Evolutionary conservation across 2,113 vertebrate genomes (phyloP).

Genomic region (Xiphophorus hellerii): DNA sequence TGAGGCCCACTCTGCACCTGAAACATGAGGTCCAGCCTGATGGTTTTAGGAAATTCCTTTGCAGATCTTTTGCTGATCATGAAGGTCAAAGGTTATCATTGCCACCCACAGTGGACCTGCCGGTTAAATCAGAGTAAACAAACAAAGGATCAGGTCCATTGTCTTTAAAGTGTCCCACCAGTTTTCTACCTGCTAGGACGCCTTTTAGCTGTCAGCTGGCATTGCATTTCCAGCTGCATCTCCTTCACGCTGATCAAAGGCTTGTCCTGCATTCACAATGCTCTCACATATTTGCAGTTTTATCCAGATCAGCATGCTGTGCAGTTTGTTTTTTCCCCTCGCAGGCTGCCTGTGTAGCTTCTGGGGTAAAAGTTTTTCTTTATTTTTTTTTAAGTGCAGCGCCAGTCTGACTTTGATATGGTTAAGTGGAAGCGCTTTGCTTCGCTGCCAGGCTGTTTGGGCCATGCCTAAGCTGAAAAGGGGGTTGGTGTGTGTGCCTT

Average conservation of each 20-base stretch:
- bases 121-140: constrained; percentile 38
- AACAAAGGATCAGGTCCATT: constrained; percentile 18
- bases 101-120: constrained; percentile 46
- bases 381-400: constrained; percentile 41
- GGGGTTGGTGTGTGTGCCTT: constrained; percentile 32
- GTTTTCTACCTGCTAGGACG: constrained; percentile 39
- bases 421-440: constrained; percentile 73
- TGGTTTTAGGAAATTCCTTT: constrained; percentile 34
- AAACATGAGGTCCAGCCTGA: constrained; percentile 33
- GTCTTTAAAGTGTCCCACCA: constrained; percentile 19
- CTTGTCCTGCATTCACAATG: constrained; percentile 16
- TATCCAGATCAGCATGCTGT: constrained; percentile 24
- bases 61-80: constrained; percentile 29
- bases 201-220: background rate
- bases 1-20: background rate
- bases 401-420: constrained; percentile 71
- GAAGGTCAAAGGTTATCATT: constrained; percentile 56
- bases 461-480: constrained; percentile 53
- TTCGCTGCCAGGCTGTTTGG: constrained; percentile 64
- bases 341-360: constrained; percentile 26
- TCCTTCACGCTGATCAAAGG: constrained; percentile 35
- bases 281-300: background rate
- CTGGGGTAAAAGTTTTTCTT: constrained; percentile 11
- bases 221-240: constrained; percentile 9
- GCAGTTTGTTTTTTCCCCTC: background rate